Conservation (phyloP, 2,888 invertebrate species). For the Bimastos eiseni region DNA sequence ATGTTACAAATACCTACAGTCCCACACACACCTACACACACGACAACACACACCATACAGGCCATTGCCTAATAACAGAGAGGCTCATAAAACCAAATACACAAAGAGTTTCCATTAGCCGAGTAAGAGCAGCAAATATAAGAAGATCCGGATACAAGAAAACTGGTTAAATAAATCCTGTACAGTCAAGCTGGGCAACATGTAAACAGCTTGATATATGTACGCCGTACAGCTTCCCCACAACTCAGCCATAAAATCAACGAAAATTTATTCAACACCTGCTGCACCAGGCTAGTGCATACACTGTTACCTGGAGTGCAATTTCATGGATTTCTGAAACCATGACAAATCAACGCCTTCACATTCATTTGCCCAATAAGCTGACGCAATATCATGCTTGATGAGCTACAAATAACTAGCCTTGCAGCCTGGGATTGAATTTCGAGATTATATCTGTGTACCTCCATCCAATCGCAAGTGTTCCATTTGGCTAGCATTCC, state of each 20-base stretch:
- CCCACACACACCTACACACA: neutral
- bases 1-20: neutral
- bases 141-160: neutral
- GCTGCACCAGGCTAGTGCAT: neutral
- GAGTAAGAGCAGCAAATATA: neutral
- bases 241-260: neutral
- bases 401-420: no score
- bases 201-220: slow-evolving; percentile 2
- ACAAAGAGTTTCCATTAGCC: neutral
- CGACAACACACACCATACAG: neutral
- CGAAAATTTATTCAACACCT: neutral
- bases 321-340: neutral
- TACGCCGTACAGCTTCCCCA: neutral
- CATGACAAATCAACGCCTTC: neutral
- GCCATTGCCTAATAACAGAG: neutral
- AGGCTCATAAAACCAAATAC: neutral
- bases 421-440: no score
- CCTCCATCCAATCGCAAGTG: no score
- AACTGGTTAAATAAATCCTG: slow-evolving; percentile 2
- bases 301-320: neutral
- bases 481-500: no score
- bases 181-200: neutral
- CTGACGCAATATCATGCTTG: no score
- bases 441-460: no score
- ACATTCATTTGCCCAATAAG: no score